phyloP scores from a whole-genome alignment of 2,888 invertebrate genomes.

The Noctuana brunneofusca region DNA sequence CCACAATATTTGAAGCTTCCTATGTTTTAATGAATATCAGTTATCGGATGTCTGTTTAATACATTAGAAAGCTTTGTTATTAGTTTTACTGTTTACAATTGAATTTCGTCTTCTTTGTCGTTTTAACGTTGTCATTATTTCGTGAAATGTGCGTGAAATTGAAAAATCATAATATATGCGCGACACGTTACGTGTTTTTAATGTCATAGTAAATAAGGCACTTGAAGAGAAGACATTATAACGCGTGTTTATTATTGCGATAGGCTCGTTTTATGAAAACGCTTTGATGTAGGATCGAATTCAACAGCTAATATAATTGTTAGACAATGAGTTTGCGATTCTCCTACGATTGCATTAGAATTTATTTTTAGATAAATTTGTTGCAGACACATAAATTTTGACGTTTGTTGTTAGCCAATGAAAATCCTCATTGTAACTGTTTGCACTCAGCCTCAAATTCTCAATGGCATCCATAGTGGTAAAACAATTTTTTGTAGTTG shows the following conservation, averaged over 20 bases:
- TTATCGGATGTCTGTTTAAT: slow-evolving; percentile 1
- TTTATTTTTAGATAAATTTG: slow-evolving; percentile 17
- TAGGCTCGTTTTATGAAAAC: slow-evolving; percentile 19
- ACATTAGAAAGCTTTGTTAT: not conserved
- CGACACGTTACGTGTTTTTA: too few species aligned
- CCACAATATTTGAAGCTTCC: slow-evolving; percentile 21
- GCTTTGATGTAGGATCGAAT: slow-evolving; percentile 28
- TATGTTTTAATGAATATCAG: slow-evolving; percentile 13
- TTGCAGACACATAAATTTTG: not conserved
- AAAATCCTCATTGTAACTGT: not conserved
- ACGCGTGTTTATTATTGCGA: slow-evolving; percentile 18
- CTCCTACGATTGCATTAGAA: slow-evolving; percentile 4
- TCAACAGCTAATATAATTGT: not conserved
- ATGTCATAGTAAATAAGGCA: slow-evolving; percentile 8
- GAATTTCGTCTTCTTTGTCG: not conserved
- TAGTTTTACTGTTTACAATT: not conserved
- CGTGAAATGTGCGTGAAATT: too few species aligned
- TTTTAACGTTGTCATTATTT: too few species aligned
- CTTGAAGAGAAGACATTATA: slow-evolving; percentile 10
- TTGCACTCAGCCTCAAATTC: not conserved
- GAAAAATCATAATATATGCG: too few species aligned
- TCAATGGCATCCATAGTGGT: not conserved
- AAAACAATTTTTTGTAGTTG: not conserved
- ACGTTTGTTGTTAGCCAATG: not conserved
- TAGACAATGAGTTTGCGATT: slow-evolving; percentile 8